A percentile compares a stretch with the other conserved stretches of the same genome.
Evolutionary conservation across 2,113 vertebrate species (phyloP).

Genomic region (Dromaius novaehollandiae): DNA sequence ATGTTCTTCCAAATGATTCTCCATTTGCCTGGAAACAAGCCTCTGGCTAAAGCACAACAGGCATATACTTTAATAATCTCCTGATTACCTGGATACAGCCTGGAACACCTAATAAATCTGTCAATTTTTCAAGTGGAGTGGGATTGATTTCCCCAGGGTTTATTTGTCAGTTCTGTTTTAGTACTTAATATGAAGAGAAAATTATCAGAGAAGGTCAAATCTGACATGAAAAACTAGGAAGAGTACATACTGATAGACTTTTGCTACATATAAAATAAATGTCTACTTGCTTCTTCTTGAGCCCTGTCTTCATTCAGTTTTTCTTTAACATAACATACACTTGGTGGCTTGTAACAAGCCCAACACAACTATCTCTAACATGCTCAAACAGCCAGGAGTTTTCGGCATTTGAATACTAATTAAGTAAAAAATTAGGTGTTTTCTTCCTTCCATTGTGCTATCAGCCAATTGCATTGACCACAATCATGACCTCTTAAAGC

Average conservation of each 20-base stretch:
- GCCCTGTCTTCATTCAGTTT: background rate
- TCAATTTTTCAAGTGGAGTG: conserved; percentile 57
- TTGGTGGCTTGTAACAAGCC: background rate
- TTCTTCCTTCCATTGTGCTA: background rate
- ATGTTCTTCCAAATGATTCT: conserved; percentile 41
- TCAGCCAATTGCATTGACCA: background rate
- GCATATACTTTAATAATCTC: conserved; percentile 58
- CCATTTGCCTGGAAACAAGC: conserved; percentile 29
- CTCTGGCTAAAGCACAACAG: conserved; percentile 45
- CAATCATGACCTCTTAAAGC: background rate
- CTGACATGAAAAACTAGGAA: conserved; percentile 49
- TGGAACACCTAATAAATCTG: conserved; percentile 60
- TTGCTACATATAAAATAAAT: background rate
- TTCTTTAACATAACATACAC: background rate
- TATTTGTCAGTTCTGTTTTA: conserved; percentile 45
- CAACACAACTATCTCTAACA: background rate
- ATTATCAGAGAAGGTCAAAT: conserved; percentile 61
- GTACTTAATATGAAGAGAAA: conserved; percentile 58
- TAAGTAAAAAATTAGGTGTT: background rate
- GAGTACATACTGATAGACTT: conserved; percentile 8
- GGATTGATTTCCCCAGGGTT: conserved; percentile 68
- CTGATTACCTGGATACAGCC: conserved; percentile 59
- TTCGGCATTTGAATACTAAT: background rate
- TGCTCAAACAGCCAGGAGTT: conserved; percentile 9
- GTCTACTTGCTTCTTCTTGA: conserved; percentile 1